Conservation (phyloP, 2,113 vertebrate species). For the Lota lota region DNA sequence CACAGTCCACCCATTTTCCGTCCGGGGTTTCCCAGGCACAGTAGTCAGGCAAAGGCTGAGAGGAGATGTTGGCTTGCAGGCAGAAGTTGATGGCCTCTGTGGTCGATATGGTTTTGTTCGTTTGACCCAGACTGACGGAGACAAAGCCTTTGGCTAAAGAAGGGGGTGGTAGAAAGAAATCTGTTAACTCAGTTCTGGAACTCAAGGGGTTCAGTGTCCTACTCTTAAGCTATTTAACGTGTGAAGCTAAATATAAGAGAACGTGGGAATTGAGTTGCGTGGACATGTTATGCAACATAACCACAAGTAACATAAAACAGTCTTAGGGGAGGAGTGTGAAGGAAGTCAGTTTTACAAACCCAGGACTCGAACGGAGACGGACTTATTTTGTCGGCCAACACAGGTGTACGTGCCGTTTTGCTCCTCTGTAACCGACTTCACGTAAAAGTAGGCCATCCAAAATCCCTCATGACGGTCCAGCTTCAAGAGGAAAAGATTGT, state of each 20-base stretch:
- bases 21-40: constrained; percentile 79
- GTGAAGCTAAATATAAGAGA: too few relatives aligned
- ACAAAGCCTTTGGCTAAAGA: constrained; percentile 80
- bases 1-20: constrained; percentile 31
- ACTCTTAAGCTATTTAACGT: too few relatives aligned
- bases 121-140: constrained; percentile 67
- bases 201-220: too few relatives aligned
- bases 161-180: constrained; percentile 17
- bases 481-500: constrained; percentile 7
- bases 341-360: constrained; percentile 62
- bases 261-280: too few relatives aligned
- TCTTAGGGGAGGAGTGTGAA: not conserved
- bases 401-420: constrained; percentile 80
- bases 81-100: constrained; percentile 66
- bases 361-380: constrained; percentile 72
- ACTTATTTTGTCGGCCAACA: constrained; percentile 57
- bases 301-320: too few relatives aligned
- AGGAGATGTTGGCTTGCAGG: constrained; percentile 77
- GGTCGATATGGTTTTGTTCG: constrained; percentile 64
- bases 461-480: rapidly evolving
- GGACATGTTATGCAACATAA: too few relatives aligned
- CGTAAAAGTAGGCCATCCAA: constrained; percentile 23
- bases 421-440: constrained; percentile 36
- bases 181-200: not conserved
- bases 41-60: constrained; percentile 74